A percentile compares a stretch with the other conserved stretches of the same genome.
Evolutionary conservation across 2,797 vertebrate species (phyloP).

Genomic region (Phaenicophaeus curvirostris): DNA sequence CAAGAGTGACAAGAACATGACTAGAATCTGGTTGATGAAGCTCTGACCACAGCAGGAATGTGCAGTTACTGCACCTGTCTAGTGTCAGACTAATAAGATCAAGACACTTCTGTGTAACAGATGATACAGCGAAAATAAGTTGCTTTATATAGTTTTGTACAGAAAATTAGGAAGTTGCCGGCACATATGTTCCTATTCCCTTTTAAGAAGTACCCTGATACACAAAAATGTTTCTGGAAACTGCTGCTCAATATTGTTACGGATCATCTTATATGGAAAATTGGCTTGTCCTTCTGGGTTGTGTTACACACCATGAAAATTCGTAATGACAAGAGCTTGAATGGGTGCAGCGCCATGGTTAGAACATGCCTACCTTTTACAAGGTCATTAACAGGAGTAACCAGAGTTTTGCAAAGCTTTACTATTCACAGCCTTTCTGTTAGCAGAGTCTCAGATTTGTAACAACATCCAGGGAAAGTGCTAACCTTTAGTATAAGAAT

Average conservation of each 20-base stretch:
- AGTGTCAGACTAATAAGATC: background rate
- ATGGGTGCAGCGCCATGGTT: background rate
- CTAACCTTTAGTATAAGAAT: background rate
- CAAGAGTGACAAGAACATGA: background rate
- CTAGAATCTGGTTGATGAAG: background rate
- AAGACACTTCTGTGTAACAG: background rate
- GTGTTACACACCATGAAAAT: background rate
- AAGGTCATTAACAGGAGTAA: background rate
- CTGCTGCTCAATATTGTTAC: background rate
- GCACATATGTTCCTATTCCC: background rate
- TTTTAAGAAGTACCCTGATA: background rate
- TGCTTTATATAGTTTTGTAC: background rate
- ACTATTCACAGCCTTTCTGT: background rate
- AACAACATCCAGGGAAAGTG: background rate
- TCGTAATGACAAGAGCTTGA: background rate
- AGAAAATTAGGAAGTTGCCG: background rate
- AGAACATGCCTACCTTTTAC: background rate
- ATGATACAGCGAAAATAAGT: background rate
- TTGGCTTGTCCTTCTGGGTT: background rate
- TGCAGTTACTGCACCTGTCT: background rate
- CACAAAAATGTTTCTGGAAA: background rate
- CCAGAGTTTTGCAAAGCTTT: background rate
- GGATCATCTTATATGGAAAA: background rate
- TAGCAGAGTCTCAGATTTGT: background rate
- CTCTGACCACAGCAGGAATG: background rate